Evolutionary conservation across 2,113 vertebrate species (phyloP).

Genomic region (Colius striatus): DNA sequence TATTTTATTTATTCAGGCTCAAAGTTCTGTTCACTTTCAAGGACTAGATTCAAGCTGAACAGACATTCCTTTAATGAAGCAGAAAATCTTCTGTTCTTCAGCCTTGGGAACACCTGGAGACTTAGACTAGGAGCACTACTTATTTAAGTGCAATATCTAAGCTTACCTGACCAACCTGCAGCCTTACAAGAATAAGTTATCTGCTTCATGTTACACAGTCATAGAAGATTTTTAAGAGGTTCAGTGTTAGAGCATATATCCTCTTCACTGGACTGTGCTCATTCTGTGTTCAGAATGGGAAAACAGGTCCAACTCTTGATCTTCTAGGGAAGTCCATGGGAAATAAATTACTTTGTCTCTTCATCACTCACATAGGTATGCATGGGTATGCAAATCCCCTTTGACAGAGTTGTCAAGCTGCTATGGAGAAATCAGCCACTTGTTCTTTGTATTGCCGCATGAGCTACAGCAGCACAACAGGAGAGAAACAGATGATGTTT

Average conservation of each 20-base stretch:
- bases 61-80: background rate
- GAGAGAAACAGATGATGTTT: background rate
- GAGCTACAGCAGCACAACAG: background rate
- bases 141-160: background rate
- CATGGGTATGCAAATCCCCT: background rate
- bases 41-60: background rate
- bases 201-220: background rate
- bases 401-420: background rate
- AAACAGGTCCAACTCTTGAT: background rate
- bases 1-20: conserved; percentile 19
- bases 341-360: background rate
- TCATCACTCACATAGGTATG: background rate
- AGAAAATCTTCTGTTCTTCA: background rate
- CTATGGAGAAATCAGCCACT: background rate
- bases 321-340: background rate
- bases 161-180: background rate
- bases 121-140: background rate
- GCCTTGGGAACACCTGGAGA: background rate
- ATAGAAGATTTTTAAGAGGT: background rate
- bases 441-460: background rate
- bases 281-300: background rate
- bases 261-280: background rate
- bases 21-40: background rate
- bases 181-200: background rate
- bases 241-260: background rate